A percentile compares a stretch with the other conserved stretches of the same genome.
These are phyloP conservation scores for Bostrychus sinensis DNA, from an alignment of 2,113 vertebrate species.

Conservation along the genomic window DNA sequence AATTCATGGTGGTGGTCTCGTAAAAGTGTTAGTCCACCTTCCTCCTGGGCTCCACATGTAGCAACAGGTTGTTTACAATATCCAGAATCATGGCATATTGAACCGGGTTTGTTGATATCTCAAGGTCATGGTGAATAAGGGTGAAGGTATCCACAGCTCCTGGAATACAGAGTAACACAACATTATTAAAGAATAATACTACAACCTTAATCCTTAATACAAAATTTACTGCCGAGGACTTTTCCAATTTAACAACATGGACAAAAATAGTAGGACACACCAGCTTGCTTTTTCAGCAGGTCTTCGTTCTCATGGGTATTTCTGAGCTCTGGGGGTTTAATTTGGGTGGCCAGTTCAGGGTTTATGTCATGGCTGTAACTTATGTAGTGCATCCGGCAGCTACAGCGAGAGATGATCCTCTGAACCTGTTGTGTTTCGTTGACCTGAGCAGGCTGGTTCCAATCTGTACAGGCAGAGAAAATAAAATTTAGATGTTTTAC, in stretches of 20 bases:
- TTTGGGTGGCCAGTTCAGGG: conserved; percentile 94
- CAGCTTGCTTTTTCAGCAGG: conserved; percentile 95
- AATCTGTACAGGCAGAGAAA: conserved; percentile 77
- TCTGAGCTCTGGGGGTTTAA: conserved; percentile 91
- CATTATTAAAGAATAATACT: background rate
- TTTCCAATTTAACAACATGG: background rate
- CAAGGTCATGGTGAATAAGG: conserved; percentile 95
- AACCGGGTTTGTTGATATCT: conserved; percentile 97
- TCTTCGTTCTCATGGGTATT: conserved; percentile 93
- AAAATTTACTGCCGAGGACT: background rate
- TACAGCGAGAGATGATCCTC: conserved; percentile 97
- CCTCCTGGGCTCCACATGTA: conserved; percentile 95
- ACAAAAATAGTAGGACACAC: conserved; percentile 66
- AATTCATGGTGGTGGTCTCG: background rate
- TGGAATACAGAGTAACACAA: conserved; percentile 47
- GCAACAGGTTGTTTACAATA: conserved; percentile 95
- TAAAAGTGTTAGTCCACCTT: conserved; percentile 79
- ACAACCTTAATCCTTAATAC: background rate
- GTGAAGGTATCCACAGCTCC: conserved; percentile 98
- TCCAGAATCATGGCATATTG: conserved; percentile 99
- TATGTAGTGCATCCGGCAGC: conserved; percentile 98
- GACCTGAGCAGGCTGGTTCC: conserved; percentile 93
- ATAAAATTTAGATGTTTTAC: background rate
- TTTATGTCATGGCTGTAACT: conserved; percentile 98
- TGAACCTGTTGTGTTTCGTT: conserved; percentile 95